phyloP scores from a whole-genome alignment of 1,140 invertebrate species.

The Bombyx mori region DNA sequence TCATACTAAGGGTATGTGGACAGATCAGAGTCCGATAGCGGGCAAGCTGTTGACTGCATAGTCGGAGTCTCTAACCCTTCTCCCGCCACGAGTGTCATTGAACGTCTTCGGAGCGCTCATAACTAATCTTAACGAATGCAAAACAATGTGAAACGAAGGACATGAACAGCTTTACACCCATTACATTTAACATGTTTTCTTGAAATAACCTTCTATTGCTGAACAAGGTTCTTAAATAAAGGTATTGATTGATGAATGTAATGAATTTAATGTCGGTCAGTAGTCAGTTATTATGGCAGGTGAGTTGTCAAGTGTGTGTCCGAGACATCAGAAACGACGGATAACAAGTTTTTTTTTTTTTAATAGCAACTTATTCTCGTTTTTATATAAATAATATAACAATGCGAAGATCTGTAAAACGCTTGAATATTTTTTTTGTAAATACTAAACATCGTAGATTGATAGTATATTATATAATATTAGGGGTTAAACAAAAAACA shows the following conservation, averaged over 20 bases:
- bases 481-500: no score
- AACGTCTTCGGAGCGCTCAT: slow-evolving; percentile 36
- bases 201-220: no score
- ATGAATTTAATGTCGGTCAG: not conserved
- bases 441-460: no score
- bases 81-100: slow-evolving; percentile 33
- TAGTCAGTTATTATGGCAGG: slow-evolving; percentile 3
- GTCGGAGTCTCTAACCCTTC: slow-evolving; percentile 37
- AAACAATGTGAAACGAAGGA: slow-evolving; percentile 28
- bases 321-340: not conserved
- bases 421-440: no score
- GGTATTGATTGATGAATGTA: no score
- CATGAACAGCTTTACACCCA: slow-evolving; percentile 2
- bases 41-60: slow-evolving; percentile 50
- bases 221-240: no score
- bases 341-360: not conserved
- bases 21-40: slow-evolving; percentile 45
- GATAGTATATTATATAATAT: no score
- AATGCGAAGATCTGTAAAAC: no score
- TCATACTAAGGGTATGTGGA: slow-evolving; percentile 25
- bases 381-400: not conserved
- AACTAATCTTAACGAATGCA: slow-evolving; percentile 25
- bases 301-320: not conserved
- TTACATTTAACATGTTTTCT: no score
- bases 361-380: not conserved